Evolutionary conservation across 2,113 vertebrate species (phyloP), one percentile per base, ranked within the genome.

Genomic region (Xerus inauris): DNA sequence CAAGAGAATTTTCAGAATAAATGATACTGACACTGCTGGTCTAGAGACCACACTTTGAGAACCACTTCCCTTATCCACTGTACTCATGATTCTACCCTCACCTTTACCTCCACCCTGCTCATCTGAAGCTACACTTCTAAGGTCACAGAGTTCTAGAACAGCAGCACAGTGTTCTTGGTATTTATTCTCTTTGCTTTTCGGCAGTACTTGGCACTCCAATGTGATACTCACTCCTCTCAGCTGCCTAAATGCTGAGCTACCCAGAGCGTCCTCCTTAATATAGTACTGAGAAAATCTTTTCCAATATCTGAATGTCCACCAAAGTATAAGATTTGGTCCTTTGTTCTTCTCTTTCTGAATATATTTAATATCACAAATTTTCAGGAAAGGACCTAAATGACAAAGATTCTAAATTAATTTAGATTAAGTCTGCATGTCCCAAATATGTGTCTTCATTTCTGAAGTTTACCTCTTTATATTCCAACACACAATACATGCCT

Each of bases 271-370:
- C 89, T 72, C 32, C 49, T 85, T 73, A 92, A 69, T 54, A 17
- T 8, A 79, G 4, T 71, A 59, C 30, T 79, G 40, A 86, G 40
- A 71, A 82, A 86, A 82, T 85, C 20, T 67, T 8, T 38, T 94
- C 69, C 26, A 11, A 24, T 73, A 47, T 64, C 45, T 47, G 57
- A 59, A 47, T 5, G 11, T 35, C 62, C 35, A 8, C 3, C 85
- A 67, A 97, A 96, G 92, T 59, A 14, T 38, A 91, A 64, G 45
- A 57, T 86, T 59, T 89, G 14, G 20, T 65, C 42, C 65, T 89
- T 59, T 72, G 49, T 49, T 94, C 45, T 65, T 94, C 45, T 85
- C 73, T 81, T 89, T 93, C 87, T 89, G 32, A 86, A 71, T 9
- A 45, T 86, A n/a, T 11, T 93, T 89, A 77, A 57, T 49, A 67